Percentiles rank a stretch among this genome's conserved stretches.
These are phyloP conservation scores for Heterodera carotae DNA, from an alignment of 1,140 invertebrate species.

Conservation along the genomic window DNA sequence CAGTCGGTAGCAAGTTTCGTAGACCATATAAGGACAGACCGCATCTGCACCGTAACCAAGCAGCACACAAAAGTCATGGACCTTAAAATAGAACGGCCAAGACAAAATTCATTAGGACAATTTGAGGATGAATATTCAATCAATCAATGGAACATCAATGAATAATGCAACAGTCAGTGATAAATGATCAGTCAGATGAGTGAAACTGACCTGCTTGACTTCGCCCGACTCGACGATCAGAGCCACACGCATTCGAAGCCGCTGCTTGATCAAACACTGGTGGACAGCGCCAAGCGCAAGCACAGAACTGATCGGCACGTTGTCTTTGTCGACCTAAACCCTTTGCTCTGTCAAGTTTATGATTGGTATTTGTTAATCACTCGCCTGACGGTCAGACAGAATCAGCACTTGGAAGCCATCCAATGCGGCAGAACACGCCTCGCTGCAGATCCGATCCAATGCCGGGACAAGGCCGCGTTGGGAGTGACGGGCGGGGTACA, in stretches of 20 bases:
- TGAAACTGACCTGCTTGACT: constrained; percentile 79
- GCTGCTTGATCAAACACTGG: constrained; percentile 89
- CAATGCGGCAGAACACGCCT: constrained; percentile 79
- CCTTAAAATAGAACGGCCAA: not conserved
- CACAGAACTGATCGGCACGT: constrained; percentile 69
- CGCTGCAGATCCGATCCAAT: constrained; percentile 78
- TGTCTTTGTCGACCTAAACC: constrained; percentile 55
- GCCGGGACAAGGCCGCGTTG: constrained; percentile 74
- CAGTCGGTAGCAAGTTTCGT: constrained; percentile 72
- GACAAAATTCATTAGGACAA: not conserved
- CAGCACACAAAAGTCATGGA: constrained; percentile 89
- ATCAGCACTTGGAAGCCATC: constrained; percentile 83
- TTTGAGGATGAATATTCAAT: too few relatives aligned
- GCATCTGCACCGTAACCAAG: constrained; percentile 95
- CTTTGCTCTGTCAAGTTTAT: constrained; percentile 68
- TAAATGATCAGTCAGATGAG: too few relatives aligned
- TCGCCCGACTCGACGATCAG: constrained; percentile 64
- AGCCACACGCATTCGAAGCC: constrained; percentile 83
- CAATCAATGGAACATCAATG: too few relatives aligned
- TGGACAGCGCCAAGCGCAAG: constrained; percentile 89
- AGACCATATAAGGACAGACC: constrained; percentile 93
- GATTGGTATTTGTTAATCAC: constrained; percentile 65
- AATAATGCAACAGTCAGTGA: too few relatives aligned
- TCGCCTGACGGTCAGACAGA: constrained; percentile 80
- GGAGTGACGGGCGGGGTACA: constrained; percentile 76